Conservation (phyloP, 2,113 vertebrate genomes). For the Ictalurus punctatus region DNA sequence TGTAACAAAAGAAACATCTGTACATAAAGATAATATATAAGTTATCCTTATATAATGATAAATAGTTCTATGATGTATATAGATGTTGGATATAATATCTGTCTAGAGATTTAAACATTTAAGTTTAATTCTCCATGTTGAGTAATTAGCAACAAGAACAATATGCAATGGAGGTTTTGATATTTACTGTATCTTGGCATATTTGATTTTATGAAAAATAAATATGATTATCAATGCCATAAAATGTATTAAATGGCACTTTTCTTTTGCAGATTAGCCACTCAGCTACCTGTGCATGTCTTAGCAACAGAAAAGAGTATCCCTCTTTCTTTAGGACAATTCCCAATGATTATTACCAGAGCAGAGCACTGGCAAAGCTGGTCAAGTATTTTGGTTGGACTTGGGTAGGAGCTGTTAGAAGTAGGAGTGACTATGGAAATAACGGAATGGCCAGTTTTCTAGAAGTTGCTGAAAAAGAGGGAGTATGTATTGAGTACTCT, state of each 20-base stretch:
- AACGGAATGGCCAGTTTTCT: conserved; percentile 72
- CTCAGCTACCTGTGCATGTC: conserved; percentile 77
- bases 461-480: conserved; percentile 68
- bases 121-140: background rate
- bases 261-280: conserved; percentile 73
- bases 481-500: conserved; percentile 74
- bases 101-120: background rate
- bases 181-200: background rate
- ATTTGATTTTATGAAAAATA: background rate
- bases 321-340: conserved; percentile 78
- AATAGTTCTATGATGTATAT: background rate
- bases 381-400: conserved; percentile 75
- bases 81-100: background rate
- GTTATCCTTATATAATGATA: background rate
- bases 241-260: background rate
- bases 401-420: conserved; percentile 74
- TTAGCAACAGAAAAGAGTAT: conserved; percentile 74
- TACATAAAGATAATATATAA: background rate
- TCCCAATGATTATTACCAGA: conserved; percentile 75
- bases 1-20: background rate
- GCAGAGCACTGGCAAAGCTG: conserved; percentile 73
- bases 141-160: background rate
- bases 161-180: background rate
- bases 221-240: background rate
- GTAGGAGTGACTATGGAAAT: conserved; percentile 73